Conservation (phyloP, 2,113 vertebrate genomes). For the Mystacornis crossleyi region DNA sequence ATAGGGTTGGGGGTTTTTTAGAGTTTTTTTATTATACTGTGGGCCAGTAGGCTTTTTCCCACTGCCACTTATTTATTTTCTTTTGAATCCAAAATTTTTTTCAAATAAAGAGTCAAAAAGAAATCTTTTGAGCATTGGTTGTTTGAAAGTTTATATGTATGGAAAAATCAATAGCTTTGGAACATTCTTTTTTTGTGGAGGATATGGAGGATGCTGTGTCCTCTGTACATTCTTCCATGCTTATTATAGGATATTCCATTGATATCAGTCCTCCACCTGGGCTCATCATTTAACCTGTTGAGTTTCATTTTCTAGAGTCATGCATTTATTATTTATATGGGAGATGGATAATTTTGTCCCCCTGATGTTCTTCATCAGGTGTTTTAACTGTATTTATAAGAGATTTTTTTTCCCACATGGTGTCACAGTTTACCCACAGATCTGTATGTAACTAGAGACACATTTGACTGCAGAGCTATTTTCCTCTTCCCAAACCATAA, state of each 20-base stretch:
- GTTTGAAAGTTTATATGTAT: neutral
- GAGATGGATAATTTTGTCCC: rapidly evolving
- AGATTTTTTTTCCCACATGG: neutral
- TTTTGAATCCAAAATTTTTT: neutral
- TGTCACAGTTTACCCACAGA: neutral
- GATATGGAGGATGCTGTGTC: neutral
- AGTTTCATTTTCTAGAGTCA: neutral
- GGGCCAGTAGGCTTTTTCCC: neutral
- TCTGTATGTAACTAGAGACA: neutral
- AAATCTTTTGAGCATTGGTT: neutral
- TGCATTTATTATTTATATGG: neutral
- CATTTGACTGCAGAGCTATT: neutral
- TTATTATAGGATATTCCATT: neutral
- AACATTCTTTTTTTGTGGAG: neutral
- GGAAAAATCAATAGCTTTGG: neutral
- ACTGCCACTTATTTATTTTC: neutral
- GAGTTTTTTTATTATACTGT: rapidly evolving
- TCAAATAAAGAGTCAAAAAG: neutral
- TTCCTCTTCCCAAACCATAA: neutral
- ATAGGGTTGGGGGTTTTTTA: rapidly evolving
- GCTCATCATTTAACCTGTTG: neutral
- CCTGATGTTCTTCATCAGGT: rapidly evolving
- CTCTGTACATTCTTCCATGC: neutral
- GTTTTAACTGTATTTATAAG: neutral
- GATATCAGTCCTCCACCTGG: neutral